Evolutionary conservation across 2,113 vertebrate species (phyloP).

Genomic region (Xiphophorus couchianus): DNA sequence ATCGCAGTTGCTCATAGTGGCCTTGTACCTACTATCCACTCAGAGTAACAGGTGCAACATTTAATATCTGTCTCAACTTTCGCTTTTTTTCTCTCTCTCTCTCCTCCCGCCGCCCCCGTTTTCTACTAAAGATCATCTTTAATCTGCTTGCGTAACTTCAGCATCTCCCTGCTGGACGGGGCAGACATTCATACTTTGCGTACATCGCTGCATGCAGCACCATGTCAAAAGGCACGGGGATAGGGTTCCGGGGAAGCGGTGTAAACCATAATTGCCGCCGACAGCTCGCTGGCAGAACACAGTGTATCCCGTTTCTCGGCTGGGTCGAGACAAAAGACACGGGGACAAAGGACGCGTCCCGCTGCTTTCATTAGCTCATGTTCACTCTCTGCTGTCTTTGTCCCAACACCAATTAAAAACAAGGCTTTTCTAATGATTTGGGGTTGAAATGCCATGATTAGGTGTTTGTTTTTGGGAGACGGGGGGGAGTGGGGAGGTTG

Average conservation of each 20-base stretch:
- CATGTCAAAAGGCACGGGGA: conserved; percentile 66
- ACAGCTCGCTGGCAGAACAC: conserved; percentile 75
- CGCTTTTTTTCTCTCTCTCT: background rate
- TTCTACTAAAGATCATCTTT: background rate
- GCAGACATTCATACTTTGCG: conserved; percentile 27
- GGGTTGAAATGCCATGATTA: conserved; percentile 27
- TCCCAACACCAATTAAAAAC: conserved; percentile 70
- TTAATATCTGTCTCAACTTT: background rate
- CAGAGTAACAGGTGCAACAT: conserved; percentile 23
- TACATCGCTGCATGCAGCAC: conserved; percentile 21
- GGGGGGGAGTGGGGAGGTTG: background rate
- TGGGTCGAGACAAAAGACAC: conserved; percentile 58
- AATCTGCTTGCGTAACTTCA: background rate
- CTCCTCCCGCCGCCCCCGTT: background rate
- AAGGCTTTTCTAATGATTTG: conserved; percentile 23
- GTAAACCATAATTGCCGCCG: conserved; percentile 71
- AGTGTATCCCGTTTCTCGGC: conserved; percentile 68
- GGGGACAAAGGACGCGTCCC: conserved; percentile 61
- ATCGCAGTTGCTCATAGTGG: conserved; percentile 5
- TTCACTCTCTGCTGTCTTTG: conserved; percentile 27
- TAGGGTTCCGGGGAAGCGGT: conserved; percentile 42
- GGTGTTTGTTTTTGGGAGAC: conserved; percentile 26
- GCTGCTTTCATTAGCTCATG: conserved; percentile 65
- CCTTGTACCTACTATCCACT: conserved; percentile 5
- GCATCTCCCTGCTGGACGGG: conserved; percentile 28